Percentiles rank a stretch among this genome's conserved stretches.
Conservation (phyloP, 2,888 invertebrate species). For the Macropis europaea region DNA sequence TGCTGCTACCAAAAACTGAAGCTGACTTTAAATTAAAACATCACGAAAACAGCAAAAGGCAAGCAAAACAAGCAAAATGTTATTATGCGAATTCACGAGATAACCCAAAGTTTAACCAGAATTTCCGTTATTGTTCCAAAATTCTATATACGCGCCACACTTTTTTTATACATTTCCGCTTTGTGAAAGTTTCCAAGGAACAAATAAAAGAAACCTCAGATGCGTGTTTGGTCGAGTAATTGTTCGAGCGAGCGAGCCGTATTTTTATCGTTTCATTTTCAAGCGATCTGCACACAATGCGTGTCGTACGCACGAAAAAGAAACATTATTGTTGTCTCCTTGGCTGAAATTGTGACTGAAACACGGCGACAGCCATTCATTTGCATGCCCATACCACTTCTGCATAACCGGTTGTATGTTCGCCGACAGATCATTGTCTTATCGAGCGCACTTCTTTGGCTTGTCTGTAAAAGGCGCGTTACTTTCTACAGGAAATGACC, state of each 20-base stretch:
- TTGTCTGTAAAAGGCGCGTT: slow-evolving; percentile 25
- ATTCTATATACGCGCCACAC: no score
- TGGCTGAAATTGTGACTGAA: slow-evolving; percentile 6
- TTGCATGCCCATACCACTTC: slow-evolving; percentile 11
- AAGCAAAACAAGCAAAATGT: no score
- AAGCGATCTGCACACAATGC: neutral
- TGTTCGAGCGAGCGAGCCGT: neutral
- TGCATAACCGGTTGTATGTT: slow-evolving; percentile 34
- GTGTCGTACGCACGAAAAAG: neutral
- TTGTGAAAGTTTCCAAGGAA: no score
- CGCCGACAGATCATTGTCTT: slow-evolving; percentile 41
- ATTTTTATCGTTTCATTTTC: neutral
- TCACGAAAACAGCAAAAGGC: no score
- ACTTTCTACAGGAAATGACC: slow-evolving; percentile 59
- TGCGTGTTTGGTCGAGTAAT: neutral
- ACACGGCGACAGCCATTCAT: neutral
- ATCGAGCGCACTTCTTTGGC: slow-evolving; percentile 30
- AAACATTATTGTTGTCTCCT: neutral
- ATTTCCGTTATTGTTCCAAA: no score
- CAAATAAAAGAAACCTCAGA: no score
- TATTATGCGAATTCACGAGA: no score
- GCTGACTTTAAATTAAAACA: no score
- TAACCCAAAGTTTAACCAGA: no score
- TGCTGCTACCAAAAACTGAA: no score
- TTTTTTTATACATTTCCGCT: no score